A percentile compares a stretch with the other conserved stretches of the same genome.
These are phyloP conservation scores for Calonectris borealis DNA, from an alignment of 2,113 vertebrate species.

Conservation along the genomic window DNA sequence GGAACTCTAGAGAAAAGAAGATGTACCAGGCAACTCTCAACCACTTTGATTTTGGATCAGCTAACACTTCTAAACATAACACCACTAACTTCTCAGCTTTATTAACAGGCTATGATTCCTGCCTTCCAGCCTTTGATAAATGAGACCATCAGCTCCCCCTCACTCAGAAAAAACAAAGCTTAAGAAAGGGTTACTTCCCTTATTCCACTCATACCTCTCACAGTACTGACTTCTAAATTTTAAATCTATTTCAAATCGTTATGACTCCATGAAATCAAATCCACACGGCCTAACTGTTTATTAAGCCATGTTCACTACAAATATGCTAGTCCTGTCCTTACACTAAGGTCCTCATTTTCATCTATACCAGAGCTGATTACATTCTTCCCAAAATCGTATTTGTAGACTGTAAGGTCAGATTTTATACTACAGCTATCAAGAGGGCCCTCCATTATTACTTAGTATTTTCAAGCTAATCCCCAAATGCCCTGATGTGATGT, in stretches of 20 bases:
- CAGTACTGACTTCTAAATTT: not conserved
- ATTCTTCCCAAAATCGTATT: not conserved
- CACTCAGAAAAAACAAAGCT: not conserved
- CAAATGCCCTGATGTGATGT: rapidly evolving
- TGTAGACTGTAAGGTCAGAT: not conserved
- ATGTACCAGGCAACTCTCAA: not conserved
- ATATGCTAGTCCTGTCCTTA: not conserved
- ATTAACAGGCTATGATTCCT: not conserved
- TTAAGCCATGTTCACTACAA: not conserved
- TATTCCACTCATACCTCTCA: not conserved
- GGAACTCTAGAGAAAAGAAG: not conserved
- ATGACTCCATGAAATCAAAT: not conserved
- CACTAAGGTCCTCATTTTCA: not conserved
- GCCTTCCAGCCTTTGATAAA: not conserved
- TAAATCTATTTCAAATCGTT: not conserved
- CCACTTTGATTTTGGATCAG: not conserved
- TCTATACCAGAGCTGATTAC: not conserved
- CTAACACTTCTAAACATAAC: not conserved
- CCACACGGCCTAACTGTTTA: not conserved
- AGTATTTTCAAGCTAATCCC: not conserved
- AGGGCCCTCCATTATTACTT: not conserved
- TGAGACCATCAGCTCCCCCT: not conserved
- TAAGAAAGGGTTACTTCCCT: not conserved
- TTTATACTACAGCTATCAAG: not conserved
- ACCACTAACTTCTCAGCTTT: not conserved